Evolutionary conservation across 2,888 invertebrate genomes (phyloP).

Genomic region (Petrolisthes manimaculis): DNA sequence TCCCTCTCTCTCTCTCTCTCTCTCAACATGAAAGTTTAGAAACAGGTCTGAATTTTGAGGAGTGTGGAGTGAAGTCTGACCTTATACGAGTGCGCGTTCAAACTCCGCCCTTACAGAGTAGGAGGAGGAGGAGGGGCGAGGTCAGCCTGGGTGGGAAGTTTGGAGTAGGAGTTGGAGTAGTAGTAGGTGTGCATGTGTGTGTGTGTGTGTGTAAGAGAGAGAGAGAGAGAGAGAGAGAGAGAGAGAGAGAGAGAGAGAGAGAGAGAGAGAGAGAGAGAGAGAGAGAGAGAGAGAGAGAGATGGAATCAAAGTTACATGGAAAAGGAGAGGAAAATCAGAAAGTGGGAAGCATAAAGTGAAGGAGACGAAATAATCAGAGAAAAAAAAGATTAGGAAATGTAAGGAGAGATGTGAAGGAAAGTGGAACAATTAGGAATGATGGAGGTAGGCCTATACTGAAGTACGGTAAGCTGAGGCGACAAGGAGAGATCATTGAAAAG

Average conservation of each 20-base stretch:
- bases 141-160: neutral
- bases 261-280: neutral
- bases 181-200: too few relatives aligned
- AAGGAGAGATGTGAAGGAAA: neutral
- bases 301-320: too few relatives aligned
- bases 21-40: constrained; percentile 38
- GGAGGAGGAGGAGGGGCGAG: constrained; percentile 24
- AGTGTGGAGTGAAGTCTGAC: constrained; percentile 7
- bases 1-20: neutral
- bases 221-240: neutral
- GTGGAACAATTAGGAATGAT: too few relatives aligned
- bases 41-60: constrained; percentile 40
- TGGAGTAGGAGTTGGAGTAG: neutral
- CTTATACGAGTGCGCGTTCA: constrained; percentile 38
- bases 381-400: neutral
- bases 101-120: constrained; percentile 39
- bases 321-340: neutral
- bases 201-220: too few relatives aligned
- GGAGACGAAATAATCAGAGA: neutral
- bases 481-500: too few relatives aligned
- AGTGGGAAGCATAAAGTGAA: neutral
- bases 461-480: too few relatives aligned
- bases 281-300: too few relatives aligned
- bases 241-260: neutral
- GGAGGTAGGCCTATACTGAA: too few relatives aligned